Evolutionary conservation across 2,113 vertebrate species (phyloP), one percentile per base, ranked within the genome.

Genomic region (Aptenodytes patagonicus): DNA sequence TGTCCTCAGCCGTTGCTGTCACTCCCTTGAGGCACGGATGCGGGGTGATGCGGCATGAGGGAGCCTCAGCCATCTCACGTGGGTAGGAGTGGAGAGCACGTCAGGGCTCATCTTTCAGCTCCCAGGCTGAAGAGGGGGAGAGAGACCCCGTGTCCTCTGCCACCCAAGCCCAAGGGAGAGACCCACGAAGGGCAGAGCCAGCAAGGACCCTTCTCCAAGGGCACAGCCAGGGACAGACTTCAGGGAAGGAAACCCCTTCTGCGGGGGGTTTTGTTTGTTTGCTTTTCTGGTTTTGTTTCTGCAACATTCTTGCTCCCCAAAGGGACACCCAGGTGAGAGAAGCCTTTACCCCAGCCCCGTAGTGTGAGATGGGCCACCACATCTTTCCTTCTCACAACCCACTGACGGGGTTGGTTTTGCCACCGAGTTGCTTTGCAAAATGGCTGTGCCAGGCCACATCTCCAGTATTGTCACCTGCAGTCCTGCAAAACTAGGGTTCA

Each of bases 381-480:
- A 9, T 79, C 47, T 68, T 84, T 47, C 31, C 57, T 71, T 60
- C 49, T 75, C 54, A 31, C n/a, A 55, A 10, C 8, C 9, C 19
- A 7, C 17, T 28, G 20, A 21, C 0, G 2, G 31, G 20, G 49
- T 58, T 78, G 54, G 11, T 71, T 96, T 92, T 91, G 44, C n/a
- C 21, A 24, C 44, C 9, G 1, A 44, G 26, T 44, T 42, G 73
- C 10, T 75, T 84, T 79, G 36, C 46, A 66, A 66, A 17, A 42
- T 9, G 9, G 8, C 20, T 47, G 18, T 91, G 78, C 49, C 1
- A 1, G 16, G 54, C 32, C 58, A 4, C 8, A 9, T 76, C 36
- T 87, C 55, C 1, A 2, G 2, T 49, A 17, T 20, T 19, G 11
- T 42, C 2, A 16, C 34, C 62, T 2, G 1, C 31, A 55, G 49